Evolutionary conservation across 2,888 invertebrate genomes (phyloP).

Genomic region (Chelonus formosanus): DNA sequence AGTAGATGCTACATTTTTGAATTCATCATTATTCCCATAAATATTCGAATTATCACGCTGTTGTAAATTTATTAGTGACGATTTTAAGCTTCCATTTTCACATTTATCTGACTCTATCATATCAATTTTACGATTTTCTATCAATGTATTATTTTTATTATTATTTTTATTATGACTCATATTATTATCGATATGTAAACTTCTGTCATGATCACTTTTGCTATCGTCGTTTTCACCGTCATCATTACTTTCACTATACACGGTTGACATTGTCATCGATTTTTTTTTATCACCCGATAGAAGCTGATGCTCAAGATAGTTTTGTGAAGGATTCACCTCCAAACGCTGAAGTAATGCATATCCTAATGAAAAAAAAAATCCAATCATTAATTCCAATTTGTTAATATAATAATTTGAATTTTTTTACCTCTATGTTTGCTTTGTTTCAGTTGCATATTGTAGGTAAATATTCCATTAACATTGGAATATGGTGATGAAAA

Average conservation of each 20-base stretch:
- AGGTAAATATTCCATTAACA: constrained; percentile 71
- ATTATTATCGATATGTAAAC: no score
- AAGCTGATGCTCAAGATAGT: no score
- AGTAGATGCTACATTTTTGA: neutral
- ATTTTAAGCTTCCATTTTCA: constrained; percentile 24
- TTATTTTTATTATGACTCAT: neutral
- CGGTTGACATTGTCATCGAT: neutral
- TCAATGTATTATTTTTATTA: neutral
- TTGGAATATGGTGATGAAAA: constrained; percentile 71
- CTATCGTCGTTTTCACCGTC: constrained; percentile 46
- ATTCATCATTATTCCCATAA: constrained; percentile 25
- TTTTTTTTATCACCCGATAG: no score
- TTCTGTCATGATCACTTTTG: constrained; percentile 8
- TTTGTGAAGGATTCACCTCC: constrained; percentile 57
- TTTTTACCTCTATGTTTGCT: constrained; percentile 52
- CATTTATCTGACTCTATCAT: constrained; percentile 11
- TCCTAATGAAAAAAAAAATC: constrained; percentile 60
- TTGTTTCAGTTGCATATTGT: constrained; percentile 68
- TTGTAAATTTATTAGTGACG: constrained; percentile 48
- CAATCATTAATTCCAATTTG: neutral
- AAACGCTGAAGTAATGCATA: constrained; percentile 69
- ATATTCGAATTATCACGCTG: constrained; percentile 53
- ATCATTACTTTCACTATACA: constrained; percentile 48
- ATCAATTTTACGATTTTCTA: neutral
- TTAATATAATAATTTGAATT: no score